Base-by-base conservation (phyloP, 2,113 vertebrate species). In the Alectura lathami region DNA sequence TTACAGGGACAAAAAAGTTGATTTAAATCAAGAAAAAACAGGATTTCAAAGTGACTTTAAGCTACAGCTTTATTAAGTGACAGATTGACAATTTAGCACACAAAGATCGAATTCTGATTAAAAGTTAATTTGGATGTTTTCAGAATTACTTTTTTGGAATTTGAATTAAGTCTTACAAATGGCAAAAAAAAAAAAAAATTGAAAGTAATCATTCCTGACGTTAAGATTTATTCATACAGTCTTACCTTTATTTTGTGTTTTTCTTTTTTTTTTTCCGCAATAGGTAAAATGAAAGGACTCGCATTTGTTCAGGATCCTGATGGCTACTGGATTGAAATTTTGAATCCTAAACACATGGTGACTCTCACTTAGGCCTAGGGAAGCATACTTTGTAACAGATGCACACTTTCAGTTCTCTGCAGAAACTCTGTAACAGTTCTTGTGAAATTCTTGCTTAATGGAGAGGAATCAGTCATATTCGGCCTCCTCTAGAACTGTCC, bases 221-320 rank as follows among this genome's bases (percentile, higher is more conserved):
- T 74, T 47, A 83, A 86, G 17, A 89, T 36, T 11, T 29, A 67
- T 29, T 69, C 23, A 43, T 29, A 2, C 68, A 47, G 11, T 60
- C 26, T 51, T 89, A 79, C 48, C 24, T 53, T 57, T 23, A 17
- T 45, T 3, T 62, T 68, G 3, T 18, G 10, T 43, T n/a, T 30
- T 30, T 53, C 21, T 66, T 40, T 27, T 63, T 3, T 27, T 69
- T 85, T 51, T 57, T 83, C 27, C 32, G 17, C 34, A 91, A 34
- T 92, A 99, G 99, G 99, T 96, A 99, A 99, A 98, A 99, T 99
- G 98, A 99, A 99, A 98, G 99, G 99, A 59, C 94, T 99, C 96
- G 99, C 99, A 36, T 99, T 99, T 97, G 98, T 99, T 96, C 99
- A 99, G 97, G 99, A 99, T 97, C 99, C 99, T n/a, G 99, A 99